Percentiles rank a stretch among this genome's conserved stretches.
phyloP scores from a whole-genome alignment of 2,797 vertebrate genomes.

The Oryzias sinensis region DNA sequence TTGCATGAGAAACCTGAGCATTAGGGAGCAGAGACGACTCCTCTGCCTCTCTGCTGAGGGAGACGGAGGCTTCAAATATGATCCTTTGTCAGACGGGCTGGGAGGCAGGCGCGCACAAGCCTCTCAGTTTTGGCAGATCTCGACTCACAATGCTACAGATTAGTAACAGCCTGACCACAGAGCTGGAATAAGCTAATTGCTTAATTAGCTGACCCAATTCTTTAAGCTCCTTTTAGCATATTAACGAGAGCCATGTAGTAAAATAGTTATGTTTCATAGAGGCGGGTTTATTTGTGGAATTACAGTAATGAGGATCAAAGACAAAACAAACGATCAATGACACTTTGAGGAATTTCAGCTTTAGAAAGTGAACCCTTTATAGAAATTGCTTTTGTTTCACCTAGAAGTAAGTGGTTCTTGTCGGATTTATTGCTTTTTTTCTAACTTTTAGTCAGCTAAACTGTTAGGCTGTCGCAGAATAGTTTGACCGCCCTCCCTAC shows the following conservation, averaged over 20 bases:
- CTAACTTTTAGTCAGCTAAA: slow-evolving; percentile 55
- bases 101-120: slow-evolving; percentile 49
- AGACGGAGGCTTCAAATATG: slow-evolving; percentile 73
- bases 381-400: slow-evolving; percentile 26
- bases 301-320: slow-evolving; percentile 78
- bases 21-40: slow-evolving; percentile 72
- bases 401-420: slow-evolving; percentile 22
- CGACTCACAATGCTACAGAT: slow-evolving; percentile 78
- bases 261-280: slow-evolving; percentile 72
- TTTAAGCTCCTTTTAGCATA: slow-evolving; percentile 82
- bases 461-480: slow-evolving; percentile 73
- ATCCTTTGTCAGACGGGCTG: slow-evolving; percentile 72
- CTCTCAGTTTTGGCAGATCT: slow-evolving; percentile 59
- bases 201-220: slow-evolving; percentile 86
- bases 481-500: slow-evolving; percentile 54
- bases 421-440: slow-evolving; percentile 6
- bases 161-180: slow-evolving; percentile 78
- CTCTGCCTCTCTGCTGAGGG: slow-evolving; percentile 60
- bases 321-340: slow-evolving; percentile 66
- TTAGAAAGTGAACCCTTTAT: slow-evolving; percentile 31
- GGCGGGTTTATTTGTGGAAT: slow-evolving; percentile 77
- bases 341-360: slow-evolving; percentile 42
- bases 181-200: slow-evolving; percentile 83
- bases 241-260: slow-evolving; percentile 79
- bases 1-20: slow-evolving; percentile 81